Evolutionary conservation across 2,888 invertebrate genomes (phyloP), one percentile per base, ranked within the genome.

Genomic region (Ceriagrion tenellum): DNA sequence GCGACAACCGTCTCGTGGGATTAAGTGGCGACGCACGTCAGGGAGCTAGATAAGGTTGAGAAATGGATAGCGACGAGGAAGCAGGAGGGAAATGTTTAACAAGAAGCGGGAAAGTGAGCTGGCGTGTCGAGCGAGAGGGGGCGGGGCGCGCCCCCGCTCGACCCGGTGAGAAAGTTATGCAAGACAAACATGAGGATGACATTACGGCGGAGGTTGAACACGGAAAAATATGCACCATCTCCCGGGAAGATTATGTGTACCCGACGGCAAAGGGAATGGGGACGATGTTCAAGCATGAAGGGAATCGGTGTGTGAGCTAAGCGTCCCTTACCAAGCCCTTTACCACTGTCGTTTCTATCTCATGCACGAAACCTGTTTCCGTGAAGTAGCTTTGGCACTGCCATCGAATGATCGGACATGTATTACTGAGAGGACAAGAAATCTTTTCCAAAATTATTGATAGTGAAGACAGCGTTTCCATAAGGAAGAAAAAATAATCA

Each of bases 171-270:
- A 81, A 81, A 81, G 81, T 81, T 81, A 81, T 35, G 81, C 81
- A 81, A 35, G 30, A 35, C 81, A 81, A 81, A 81, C 81, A 81
- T 35, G 35, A 35, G 81, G 81, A 81, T 81, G 81, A 81, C 81
- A 35, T 81, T 81, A 81, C 30, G 16, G 30, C 81, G 81, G 81
- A 4, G 0, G 35, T 16, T 18, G 35, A 81, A 81, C 81, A 81
- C 16, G 81, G 81, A 13, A 18, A 18, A 35, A 35, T 35, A 3
- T 18, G 16, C 81, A 35, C 81, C n/a, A 30, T 81, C 81, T 81
- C 81, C 35, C 30, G 1, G 35, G 81, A 81, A 35, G 81, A 81
- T 35, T 81, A 81, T 35, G 35, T 81, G 35, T 81, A 35, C 81
- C 81, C 81, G 12, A 35, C 8, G 35, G 35, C 30, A 81, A 35